Percentiles rank a stretch among this genome's conserved stretches.
Evolutionary conservation across 2,888 invertebrate genomes (phyloP).

Genomic region (Ormyrus nitidulus): DNA sequence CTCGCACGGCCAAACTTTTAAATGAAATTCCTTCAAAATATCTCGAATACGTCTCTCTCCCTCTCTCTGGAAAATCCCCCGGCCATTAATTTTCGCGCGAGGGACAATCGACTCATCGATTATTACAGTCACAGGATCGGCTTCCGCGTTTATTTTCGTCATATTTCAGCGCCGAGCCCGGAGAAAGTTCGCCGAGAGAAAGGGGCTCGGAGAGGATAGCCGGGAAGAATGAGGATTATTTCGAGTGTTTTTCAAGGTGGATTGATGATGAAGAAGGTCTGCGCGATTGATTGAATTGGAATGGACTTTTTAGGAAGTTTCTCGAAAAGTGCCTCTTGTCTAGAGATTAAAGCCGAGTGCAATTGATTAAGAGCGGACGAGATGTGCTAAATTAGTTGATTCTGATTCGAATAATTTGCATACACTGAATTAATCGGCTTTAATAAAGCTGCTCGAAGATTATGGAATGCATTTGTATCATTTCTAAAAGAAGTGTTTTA

Average conservation of each 20-base stretch:
- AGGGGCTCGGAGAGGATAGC: not conserved
- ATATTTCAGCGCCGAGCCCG: conserved; percentile 30
- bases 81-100: conserved; percentile 44
- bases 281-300: too few species aligned
- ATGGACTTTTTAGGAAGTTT: too few species aligned
- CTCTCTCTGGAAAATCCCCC: conserved; percentile 19
- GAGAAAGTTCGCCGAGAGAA: conserved; percentile 5
- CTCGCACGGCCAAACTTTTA: conserved; percentile 62
- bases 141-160: conserved; percentile 39
- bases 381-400: not conserved
- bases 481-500: too few species aligned
- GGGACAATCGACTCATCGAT: conserved; percentile 47
- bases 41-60: conserved; percentile 53
- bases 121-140: conserved; percentile 29
- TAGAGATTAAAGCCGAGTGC: too few species aligned
- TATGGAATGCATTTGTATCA: too few species aligned
- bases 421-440: not conserved
- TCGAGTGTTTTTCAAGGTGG: not conserved
- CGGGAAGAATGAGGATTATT: conserved; percentile 15
- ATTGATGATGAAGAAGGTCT: not conserved
- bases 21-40: conserved; percentile 69
- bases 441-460: too few species aligned
- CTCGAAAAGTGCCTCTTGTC: too few species aligned
- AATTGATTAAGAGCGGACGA: too few species aligned
- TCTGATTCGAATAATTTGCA: not conserved